Conservation (phyloP, 2,888 invertebrate genomes). For the Papilio demoleus region DNA sequence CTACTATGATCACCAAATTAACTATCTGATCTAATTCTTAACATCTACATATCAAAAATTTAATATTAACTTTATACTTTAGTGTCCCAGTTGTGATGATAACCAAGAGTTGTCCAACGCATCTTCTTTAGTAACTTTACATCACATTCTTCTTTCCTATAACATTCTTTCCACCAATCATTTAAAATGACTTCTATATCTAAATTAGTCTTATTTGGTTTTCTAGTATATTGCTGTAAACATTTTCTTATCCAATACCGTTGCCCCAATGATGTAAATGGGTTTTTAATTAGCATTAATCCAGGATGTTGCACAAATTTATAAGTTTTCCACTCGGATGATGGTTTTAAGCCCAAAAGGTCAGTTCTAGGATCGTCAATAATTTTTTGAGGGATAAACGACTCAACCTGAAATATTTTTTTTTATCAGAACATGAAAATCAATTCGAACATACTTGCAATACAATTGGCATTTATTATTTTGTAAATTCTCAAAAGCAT, state of each 20-base stretch:
- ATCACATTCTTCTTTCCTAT: slow-evolving; percentile 68
- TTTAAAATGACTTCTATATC: slow-evolving; percentile 76
- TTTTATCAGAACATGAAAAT: slow-evolving; percentile 3
- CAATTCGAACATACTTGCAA: background rate
- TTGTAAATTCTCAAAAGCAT: background rate
- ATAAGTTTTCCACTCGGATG: slow-evolving; percentile 85
- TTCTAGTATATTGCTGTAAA: slow-evolving; percentile 88
- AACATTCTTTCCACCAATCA: slow-evolving; percentile 87
- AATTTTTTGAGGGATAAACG: background rate
- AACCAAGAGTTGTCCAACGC: slow-evolving; percentile 98
- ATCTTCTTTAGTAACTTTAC: slow-evolving; percentile 79
- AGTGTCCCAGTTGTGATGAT: slow-evolving; percentile 99
- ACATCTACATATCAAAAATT: slow-evolving; percentile 19
- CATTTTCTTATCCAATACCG: slow-evolving; percentile 92
- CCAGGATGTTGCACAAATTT: slow-evolving; percentile 86
- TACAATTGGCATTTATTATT: background rate
- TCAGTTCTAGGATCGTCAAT: slow-evolving; percentile 55
- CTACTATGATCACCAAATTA: too few species aligned
- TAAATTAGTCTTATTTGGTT: slow-evolving; percentile 88
- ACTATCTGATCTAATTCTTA: background rate
- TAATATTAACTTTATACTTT: slow-evolving; percentile 85
- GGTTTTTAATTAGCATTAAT: slow-evolving; percentile 91
- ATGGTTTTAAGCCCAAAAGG: slow-evolving; percentile 59
- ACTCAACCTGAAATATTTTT: slow-evolving; percentile 36
- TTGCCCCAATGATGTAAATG: slow-evolving; percentile 91